Evolutionary conservation across 2,797 vertebrate genomes (phyloP), one percentile per base, ranked within the genome.

Genomic region (Mycteria americana): DNA sequence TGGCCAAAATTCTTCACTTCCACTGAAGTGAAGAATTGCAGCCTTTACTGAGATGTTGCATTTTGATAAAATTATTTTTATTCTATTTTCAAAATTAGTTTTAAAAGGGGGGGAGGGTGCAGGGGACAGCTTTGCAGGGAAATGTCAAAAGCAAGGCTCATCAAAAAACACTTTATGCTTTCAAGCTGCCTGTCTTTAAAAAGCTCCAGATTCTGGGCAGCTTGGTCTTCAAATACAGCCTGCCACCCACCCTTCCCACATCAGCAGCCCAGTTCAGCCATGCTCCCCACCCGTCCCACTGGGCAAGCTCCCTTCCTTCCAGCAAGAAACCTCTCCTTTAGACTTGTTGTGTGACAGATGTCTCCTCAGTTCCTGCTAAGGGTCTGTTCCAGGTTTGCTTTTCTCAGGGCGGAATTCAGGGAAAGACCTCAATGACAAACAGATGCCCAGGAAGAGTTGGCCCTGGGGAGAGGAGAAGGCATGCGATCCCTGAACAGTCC

Each of bases 221-320:
- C 9, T 21, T 86, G 17, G 3, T 92, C 16, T 53, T 91, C 35
- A 78, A 72, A 70, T 6, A 75, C 9, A 68, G n/a, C 16, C 37
- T 75, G 12, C 17, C 50, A 78, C 9, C 2, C 12, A 56, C 4
- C 7, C 37, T 60, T 72, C 18, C 28, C 50, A 30, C 9, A 72
- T 6, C 50, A 46, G 43, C 23, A 63, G 12, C 50, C 23, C 16
- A 6, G 9, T 75, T 91, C 45, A 91, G n/a, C 19, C 14, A 3
- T 22, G 37, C 3, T 70, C 12, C 62, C 5, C 7, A 35, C 8
- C 9, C 0, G 0, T 14, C 19, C 31, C 15, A 39, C 33, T 17
- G n/a, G 13, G 17, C 9, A 4, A 79, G 6, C 11, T 76, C 13
- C 30, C 17, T 91, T 75, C 22, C 5, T n/a, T 65, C 33, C 56